Evolutionary conservation across 2,888 invertebrate genomes (phyloP), one percentile per base, ranked within the genome.

Genomic region (Atethmia centrago): DNA sequence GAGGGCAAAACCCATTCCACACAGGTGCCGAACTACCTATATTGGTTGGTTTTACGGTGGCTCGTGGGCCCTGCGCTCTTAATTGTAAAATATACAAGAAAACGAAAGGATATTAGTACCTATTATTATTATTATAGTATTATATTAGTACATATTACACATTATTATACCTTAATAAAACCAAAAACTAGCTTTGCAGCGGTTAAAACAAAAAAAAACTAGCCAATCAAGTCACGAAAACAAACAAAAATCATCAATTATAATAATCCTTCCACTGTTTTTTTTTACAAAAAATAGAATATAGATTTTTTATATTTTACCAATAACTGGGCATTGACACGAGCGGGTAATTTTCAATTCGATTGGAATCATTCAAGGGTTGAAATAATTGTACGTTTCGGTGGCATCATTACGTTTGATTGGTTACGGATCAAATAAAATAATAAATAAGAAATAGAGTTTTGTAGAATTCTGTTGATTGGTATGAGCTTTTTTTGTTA

Each of bases 351-450:
- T 84, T 82, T 85, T 55, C 72, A 82, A 81, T 75, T 83, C 69
- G 79, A 83, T 79, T 63, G 73, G 73, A 79, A 53, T 40, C 77
- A 80, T 85, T 86, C 87, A 87, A 87, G 87, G 87, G 87, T 87
- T 87, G 58, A 86, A 74, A 80, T 87, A 81, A 87, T 84, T 85
- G 74, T 73, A 56, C 16, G 70, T 67, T 83, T 56, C 75, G 77
- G 77, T 73, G 51, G 62, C 49, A 55, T 83, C 74, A 87, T 87
- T 85, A 85, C 71, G 19, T 71, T 56, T 67, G 77, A 87, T 87
- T 87, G 79, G 86, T 77, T 84, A 75, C 71, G 83, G 76, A 77
- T 82, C 82, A 82, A 77, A 79, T 69, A 72, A 49, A 74, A 66
- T 25, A 79, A 74, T 77, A 51, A 69, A 81, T 76, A 75, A 71